Base-by-base conservation (phyloP, 2,888 invertebrate genomes). In the Diarsia brunnea region DNA sequence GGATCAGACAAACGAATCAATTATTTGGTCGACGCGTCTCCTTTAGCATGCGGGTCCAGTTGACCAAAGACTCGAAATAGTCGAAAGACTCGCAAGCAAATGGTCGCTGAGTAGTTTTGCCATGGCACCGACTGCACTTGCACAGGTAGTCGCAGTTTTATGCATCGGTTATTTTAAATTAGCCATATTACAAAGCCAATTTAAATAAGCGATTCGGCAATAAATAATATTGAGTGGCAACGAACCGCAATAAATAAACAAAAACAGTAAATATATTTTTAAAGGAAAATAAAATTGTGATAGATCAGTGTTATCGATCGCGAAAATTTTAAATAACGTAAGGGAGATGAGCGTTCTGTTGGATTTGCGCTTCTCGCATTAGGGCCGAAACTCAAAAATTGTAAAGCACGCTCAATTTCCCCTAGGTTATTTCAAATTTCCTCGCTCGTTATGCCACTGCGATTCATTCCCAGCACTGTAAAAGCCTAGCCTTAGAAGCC, bases 31-130 rank as follows among this genome's bases (percentile, higher is more conserved):
- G 38, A 38, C 38, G 38, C 8, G 38, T 8, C 38, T 38, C 38
- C 38, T 38, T 7, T 38, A 38, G 38, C 38, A 38, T 8, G 38
- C 38, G 38, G 38, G 38, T 38, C 38, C 38, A 38, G 5, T 8
- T 38, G 38, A 38, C 38, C 38, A 38, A 38, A 38, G 38, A 38
- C 38, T 38, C 38, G 68, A 47, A 61, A 64, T 14, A 45, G 24
- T 58, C 51, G 27, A 58, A 63, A 61, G 16, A 38, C 21, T 70
- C 55, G 27, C 71, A 61, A 43, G 21, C 84, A 80, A 64, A 74
- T 61, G 27, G 51, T 45, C 83, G 82, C 82, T 73, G 70, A 75
- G 75, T 64, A 19, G 55, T 43, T n/a, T 69, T 73, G 82, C 82
- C 47, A 70, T 73, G 53, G 81, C 82, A 58, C n/a, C 27, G 27